Evolutionary conservation across 2,113 vertebrate genomes (phyloP), one percentile per base, ranked within the genome.

Genomic region (Sylvia atricapilla): DNA sequence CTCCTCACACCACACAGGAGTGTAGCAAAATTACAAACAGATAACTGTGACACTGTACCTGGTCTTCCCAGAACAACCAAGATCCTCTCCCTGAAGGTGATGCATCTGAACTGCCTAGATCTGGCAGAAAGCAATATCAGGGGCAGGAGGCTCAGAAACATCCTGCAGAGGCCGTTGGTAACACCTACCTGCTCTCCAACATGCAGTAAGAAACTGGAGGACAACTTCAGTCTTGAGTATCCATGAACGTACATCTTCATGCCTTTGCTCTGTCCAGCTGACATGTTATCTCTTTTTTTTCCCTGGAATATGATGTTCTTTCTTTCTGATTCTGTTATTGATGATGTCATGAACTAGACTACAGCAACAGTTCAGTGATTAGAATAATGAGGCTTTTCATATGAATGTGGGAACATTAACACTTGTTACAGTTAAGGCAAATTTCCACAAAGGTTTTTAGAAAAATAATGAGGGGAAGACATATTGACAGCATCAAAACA

Each of bases 21-120:
- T 44, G 7, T 4, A 79, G 13, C 5, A 70, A 85, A 89, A 23
- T 17, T 49, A 44, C 19, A 23, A 43, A 64, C 2, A 16, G 21
- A 4, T 31, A 49, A 20, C 30, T 62, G n/a, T 21, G 12, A 28
- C 58, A 37, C n/a, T 20, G 14, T 21, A 27, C 6, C 12, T 23
- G n/a, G 22, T 43, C 37, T 63, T 33, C 24, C 9, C 37, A 58
- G 33, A 6, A 22, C 31, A 76, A 20, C 8, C 9, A 35, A 60
- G 43, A 53, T 41, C 15, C 15, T 9, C 16, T 37, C 15, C 11
- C 16, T 37, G 39, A 72, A 37, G 3, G 13, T 30, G 41, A 30
- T 3, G 2, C 13, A 10, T 8, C 10, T 18, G 21, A 64, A 25
- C 41, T 0, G 1, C 3, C 15, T 7, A 64, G 44, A 10, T 7